Base-by-base conservation (phyloP, 2,113 vertebrate genomes). In the Hyperoodon ampullatus region DNA sequence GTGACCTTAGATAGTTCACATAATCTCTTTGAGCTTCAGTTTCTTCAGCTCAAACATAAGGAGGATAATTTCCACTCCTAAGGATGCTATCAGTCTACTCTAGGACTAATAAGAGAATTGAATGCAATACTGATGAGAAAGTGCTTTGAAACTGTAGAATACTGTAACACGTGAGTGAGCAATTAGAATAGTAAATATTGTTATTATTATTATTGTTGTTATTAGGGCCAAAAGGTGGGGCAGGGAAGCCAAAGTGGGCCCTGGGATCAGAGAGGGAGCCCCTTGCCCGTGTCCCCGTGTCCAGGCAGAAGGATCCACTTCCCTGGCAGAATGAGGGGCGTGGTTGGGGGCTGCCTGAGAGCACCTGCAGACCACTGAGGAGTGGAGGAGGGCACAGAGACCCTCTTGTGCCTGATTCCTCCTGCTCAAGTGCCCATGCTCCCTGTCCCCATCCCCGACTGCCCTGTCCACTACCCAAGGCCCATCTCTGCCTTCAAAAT, bases 401-500 rank as follows among this genome's bases (percentile, higher is more conserved):
- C 26, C 30, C 47, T 66, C 30, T 23, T 33, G 5, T 50, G 87
- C 50, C 70, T 60, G 53, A 47, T 42, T 80, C 53, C 81, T 84
- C 28, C n/a, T 80, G 66, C 81, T 70, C 44, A 53, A 66, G 42
- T 13, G 18, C 44, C 50, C 10, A 7, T 4, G 58, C 44, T 83
- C 24, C 26, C 55, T 88, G 10, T 14, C 39, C 15, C 65, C 39
- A 23, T 21, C 30, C 13, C 30, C 28, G 44, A 6, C 16, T 33
- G 33, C 28, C 13, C 61, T 92, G 13, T 23, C 44, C 19, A 53
- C 94, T 9, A 13, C 53, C n/a, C 78, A 24, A 65, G 65, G 50
- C 89, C 92, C 65, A 71, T 61, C 77, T 82, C 55, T 96, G 92
- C 90, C 92, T 94, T 89, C 75, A 53, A 96, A 95, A 94, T 39